Evolutionary conservation across 1,140 invertebrate species (phyloP).

Genomic region (Drosophila serrata): DNA sequence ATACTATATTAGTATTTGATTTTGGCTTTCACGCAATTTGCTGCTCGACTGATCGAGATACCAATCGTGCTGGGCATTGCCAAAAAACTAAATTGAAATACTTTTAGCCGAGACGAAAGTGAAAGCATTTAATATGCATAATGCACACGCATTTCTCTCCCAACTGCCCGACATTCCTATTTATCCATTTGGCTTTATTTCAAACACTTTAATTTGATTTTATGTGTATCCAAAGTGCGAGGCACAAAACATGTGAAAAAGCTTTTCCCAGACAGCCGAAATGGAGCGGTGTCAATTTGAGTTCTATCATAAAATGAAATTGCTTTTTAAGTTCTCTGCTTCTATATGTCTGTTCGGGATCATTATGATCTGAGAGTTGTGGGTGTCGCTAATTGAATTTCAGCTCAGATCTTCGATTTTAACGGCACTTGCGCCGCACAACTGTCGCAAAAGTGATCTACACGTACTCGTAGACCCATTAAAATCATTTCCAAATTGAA

Average conservation of each 20-base stretch:
- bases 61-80: slow-evolving; percentile 22
- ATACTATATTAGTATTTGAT: background rate
- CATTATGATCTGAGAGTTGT: slow-evolving; percentile 50
- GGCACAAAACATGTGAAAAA: slow-evolving; percentile 22
- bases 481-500: slow-evolving; percentile 38
- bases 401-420: slow-evolving; percentile 45
- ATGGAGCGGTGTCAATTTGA: slow-evolving; percentile 64
- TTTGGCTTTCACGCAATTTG: slow-evolving; percentile 44
- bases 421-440: slow-evolving; percentile 59
- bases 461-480: slow-evolving; percentile 42
- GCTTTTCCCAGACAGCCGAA: slow-evolving; percentile 21
- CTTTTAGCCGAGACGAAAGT: slow-evolving; percentile 58
- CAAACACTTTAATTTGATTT: slow-evolving; percentile 16
- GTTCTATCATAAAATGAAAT: slow-evolving; percentile 75
- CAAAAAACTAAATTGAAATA: slow-evolving; percentile 39
- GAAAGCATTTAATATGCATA: slow-evolving; percentile 80
- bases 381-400: slow-evolving; percentile 81
- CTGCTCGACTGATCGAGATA: slow-evolving; percentile 49
- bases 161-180: slow-evolving; percentile 27
- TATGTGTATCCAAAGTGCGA: slow-evolving; percentile 5
- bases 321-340: slow-evolving; percentile 68
- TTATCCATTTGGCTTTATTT: slow-evolving; percentile 18
- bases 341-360: slow-evolving; percentile 8
- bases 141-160: slow-evolving; percentile 59
- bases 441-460: slow-evolving; percentile 46